Evolutionary conservation across 1,140 invertebrate genomes (phyloP).

Genomic region (Plodia interpunctella): DNA sequence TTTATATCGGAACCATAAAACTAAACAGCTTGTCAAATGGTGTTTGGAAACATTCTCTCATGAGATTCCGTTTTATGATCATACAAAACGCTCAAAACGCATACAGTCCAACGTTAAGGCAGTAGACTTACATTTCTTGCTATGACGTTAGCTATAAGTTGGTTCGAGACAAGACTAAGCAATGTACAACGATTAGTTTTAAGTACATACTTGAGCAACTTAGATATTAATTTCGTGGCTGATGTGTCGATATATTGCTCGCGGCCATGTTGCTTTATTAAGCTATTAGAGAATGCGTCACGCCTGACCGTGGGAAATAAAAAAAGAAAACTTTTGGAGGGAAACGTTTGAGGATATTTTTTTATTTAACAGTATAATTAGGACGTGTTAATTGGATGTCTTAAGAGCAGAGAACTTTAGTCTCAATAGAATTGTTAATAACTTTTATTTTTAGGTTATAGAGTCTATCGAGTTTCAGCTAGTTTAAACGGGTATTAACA

Average conservation of each 20-base stretch:
- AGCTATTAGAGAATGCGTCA: constrained; percentile 18
- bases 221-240: constrained; percentile 12
- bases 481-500: background rate
- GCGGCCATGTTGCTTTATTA: constrained; percentile 22
- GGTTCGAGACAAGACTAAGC: too few relatives aligned
- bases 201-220: background rate
- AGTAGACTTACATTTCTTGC: too few relatives aligned
- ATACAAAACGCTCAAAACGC: background rate
- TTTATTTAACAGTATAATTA: constrained; percentile 10
- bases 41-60: constrained; percentile 4
- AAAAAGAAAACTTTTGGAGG: constrained; percentile 13
- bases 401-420: background rate
- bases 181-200: too few relatives aligned
- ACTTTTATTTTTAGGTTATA: background rate
- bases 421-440: background rate
- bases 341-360: constrained; percentile 17
- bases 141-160: too few relatives aligned
- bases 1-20: background rate
- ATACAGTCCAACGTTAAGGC: too few relatives aligned
- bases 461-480: background rate
- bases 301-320: constrained; percentile 21
- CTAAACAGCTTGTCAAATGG: constrained; percentile 8
- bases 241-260: constrained; percentile 6
- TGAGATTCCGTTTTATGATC: constrained; percentile 9
- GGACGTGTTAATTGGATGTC: constrained; percentile 17